Conservation (phyloP, 2,797 vertebrate genomes). For the Graptemys geographica region DNA sequence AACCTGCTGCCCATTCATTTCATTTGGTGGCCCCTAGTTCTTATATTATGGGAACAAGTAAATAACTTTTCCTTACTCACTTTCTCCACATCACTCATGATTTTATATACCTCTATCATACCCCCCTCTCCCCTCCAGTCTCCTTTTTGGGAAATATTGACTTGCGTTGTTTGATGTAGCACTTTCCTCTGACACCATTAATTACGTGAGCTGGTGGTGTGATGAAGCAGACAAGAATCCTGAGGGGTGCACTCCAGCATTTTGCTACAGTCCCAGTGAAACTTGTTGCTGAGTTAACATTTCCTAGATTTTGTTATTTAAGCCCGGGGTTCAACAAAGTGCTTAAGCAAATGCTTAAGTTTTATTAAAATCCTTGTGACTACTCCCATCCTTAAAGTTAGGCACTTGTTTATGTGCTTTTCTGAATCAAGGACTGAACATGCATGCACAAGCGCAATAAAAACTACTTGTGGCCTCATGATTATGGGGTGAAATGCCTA, state of each 20-base stretch:
- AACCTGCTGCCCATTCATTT: too few relatives aligned
- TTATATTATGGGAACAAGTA: too few relatives aligned
- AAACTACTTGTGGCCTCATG: background rate
- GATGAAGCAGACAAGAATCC: background rate
- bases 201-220: background rate
- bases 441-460: too few relatives aligned
- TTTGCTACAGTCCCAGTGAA: background rate
- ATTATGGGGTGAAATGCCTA: background rate
- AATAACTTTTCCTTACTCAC: too few relatives aligned
- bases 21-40: too few relatives aligned
- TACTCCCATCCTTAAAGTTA: background rate
- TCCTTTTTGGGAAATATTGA: background rate
- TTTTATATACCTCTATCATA: too few relatives aligned
- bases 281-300: background rate
- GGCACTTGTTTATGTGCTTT: background rate
- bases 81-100: too few relatives aligned
- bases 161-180: background rate
- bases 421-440: background rate
- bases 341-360: background rate
- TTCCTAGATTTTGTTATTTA: background rate
- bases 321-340: background rate
- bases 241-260: too few relatives aligned
- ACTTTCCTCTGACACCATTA: background rate
- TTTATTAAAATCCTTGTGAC: background rate
- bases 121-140: too few relatives aligned